Evolutionary conservation across 2,888 invertebrate species (phyloP).

Genomic region (Zaprionus lineosus): DNA sequence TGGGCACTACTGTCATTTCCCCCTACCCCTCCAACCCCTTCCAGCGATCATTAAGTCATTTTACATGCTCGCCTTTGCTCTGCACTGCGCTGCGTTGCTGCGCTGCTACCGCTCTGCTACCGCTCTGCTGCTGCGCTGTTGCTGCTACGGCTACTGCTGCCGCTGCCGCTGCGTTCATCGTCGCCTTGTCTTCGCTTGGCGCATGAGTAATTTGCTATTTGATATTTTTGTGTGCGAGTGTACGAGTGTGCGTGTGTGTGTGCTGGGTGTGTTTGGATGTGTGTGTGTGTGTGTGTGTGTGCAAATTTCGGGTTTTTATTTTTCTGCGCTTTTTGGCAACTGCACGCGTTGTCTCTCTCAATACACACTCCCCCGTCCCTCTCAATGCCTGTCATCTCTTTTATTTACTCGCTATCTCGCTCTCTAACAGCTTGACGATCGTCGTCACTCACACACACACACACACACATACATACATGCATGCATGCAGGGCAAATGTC

Average conservation of each 20-base stretch:
- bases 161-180: conserved; percentile 17
- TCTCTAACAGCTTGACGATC: conserved; percentile 44
- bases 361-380: neutral
- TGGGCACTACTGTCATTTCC: neutral
- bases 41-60: neutral
- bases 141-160: too few species aligned
- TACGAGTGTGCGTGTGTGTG: conserved; percentile 13
- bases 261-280: conserved; percentile 11
- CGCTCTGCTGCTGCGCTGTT: too few species aligned
- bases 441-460: conserved; percentile 1
- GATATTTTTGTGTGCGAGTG: conserved; percentile 58
- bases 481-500: neutral
- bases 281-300: conserved; percentile 23
- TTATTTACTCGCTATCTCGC: conserved; percentile 1
- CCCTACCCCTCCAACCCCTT: neutral
- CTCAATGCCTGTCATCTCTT: neutral
- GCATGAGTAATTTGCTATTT: conserved; percentile 79
- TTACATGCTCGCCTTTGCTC: conserved; percentile 6
- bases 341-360: conserved; percentile 39
- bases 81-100: too few species aligned
- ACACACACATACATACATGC: neutral
- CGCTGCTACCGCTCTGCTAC: too few species aligned
- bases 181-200: conserved; percentile 29
- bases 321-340: conserved; percentile 57
- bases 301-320: conserved; percentile 53